phyloP scores from a whole-genome alignment of 1,140 invertebrate genomes.

The Diploscapter pachys region DNA sequence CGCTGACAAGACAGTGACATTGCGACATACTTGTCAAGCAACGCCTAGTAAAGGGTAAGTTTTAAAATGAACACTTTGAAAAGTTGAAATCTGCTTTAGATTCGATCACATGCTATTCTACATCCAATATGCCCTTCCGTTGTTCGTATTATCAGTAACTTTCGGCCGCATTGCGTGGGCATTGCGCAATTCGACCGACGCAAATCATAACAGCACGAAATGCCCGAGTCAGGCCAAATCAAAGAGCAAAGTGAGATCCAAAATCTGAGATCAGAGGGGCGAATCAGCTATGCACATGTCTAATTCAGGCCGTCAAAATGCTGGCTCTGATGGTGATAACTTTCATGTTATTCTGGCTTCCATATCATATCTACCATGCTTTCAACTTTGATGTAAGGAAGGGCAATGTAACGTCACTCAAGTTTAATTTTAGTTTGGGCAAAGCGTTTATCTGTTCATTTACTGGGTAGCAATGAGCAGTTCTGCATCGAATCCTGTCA shows the following conservation, averaged over 20 bases:
- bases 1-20: conserved; percentile 11
- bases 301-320: conserved; percentile 83
- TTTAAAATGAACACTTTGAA: neutral
- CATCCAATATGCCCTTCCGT: conserved; percentile 35
- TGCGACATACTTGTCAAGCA: conserved; percentile 1
- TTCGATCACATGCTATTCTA: conserved; percentile 34
- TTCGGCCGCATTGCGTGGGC: conserved; percentile 28
- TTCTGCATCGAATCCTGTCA: conserved; percentile 90
- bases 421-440: no score
- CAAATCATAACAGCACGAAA: conserved; percentile 28
- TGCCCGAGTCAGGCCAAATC: conserved; percentile 21
- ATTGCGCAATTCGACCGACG: conserved; percentile 25
- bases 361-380: conserved; percentile 87
- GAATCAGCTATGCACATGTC: no score
- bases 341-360: conserved; percentile 85
- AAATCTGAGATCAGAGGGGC: neutral
- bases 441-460: conserved; percentile 68
- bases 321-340: conserved; percentile 81
- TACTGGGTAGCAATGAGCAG: conserved; percentile 94
- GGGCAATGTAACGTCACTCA: conserved; percentile 65
- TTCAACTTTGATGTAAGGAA: conserved; percentile 68
- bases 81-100: conserved; percentile 16
- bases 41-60: neutral
- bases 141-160: conserved; percentile 31
- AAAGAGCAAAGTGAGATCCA: conserved; percentile 35